Evolutionary conservation across 2,113 vertebrate species (phyloP).

Genomic region (Leuciscus idus): DNA sequence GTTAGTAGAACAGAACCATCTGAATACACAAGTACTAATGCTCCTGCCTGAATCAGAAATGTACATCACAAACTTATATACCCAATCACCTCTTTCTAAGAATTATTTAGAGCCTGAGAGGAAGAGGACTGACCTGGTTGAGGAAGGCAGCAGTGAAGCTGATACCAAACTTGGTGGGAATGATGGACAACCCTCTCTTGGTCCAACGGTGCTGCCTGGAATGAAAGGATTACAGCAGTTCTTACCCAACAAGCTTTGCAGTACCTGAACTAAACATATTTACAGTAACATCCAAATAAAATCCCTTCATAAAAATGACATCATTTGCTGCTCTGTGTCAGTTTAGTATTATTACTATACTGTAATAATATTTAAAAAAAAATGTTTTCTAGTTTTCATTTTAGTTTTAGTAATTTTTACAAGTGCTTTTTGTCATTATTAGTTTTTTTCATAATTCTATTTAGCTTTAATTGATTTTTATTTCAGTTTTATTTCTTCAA

Average conservation of each 20-base stretch:
- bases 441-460: not conserved
- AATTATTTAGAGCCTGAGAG: not conserved
- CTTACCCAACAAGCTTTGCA: not conserved
- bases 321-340: not conserved
- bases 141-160: slow-evolving; percentile 86
- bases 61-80: not conserved
- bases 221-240: not conserved
- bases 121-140: slow-evolving; percentile 84
- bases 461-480: not conserved
- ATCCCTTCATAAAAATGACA: not conserved
- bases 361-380: not conserved
- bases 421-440: not conserved
- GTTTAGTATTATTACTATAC: not conserved
- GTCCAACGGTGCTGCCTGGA: slow-evolving; percentile 93
- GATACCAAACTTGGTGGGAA: slow-evolving; percentile 96
- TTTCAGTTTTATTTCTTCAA: not conserved
- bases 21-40: slow-evolving; percentile 90
- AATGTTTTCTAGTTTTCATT: not conserved
- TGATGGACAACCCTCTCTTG: slow-evolving; percentile 89
- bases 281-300: not conserved
- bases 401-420: not conserved
- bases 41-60: slow-evolving; percentile 81
- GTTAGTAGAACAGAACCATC: slow-evolving; percentile 93
- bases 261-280: not conserved
- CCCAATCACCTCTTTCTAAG: not conserved